Conservation (phyloP, 2,888 invertebrate species). For the Hyalella azteca region DNA sequence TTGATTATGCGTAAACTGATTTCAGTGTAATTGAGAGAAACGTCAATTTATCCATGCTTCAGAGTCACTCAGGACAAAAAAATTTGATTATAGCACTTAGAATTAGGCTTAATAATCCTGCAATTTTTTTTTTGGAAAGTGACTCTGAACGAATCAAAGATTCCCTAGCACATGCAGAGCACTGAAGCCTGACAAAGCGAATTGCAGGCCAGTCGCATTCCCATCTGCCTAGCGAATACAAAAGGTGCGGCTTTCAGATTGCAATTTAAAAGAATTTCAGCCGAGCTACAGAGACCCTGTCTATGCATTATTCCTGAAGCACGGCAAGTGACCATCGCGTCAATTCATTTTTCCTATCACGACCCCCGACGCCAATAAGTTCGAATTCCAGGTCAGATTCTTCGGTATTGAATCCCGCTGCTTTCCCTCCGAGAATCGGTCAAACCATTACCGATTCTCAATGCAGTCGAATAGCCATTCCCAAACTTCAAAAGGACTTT, state of each 20-base stretch:
- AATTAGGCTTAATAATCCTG: too few relatives aligned
- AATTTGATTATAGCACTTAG: too few relatives aligned
- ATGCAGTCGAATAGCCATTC: conserved; percentile 22
- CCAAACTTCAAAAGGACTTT: conserved; percentile 22
- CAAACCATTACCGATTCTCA: conserved; percentile 13
- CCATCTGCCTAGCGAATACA: not conserved
- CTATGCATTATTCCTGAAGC: not conserved
- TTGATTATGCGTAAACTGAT: too few relatives aligned
- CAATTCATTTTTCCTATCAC: too few relatives aligned
- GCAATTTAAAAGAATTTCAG: conserved; percentile 1
- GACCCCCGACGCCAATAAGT: not conserved
- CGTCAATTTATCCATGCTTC: too few relatives aligned
- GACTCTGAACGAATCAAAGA: too few relatives aligned
- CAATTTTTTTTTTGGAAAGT: too few relatives aligned
- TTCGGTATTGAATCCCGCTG: not conserved
- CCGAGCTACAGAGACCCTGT: not conserved
- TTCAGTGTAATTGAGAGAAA: too few relatives aligned
- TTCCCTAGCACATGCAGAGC: too few relatives aligned
- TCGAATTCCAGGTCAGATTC: not conserved
- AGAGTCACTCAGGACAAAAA: too few relatives aligned
- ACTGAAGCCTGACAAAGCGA: too few relatives aligned
- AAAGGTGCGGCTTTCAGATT: not conserved
- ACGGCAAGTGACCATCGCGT: not conserved
- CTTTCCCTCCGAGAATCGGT: not conserved
- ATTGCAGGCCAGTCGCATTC: not conserved